Percentiles rank a stretch among this genome's conserved stretches.
Evolutionary conservation across 2,888 invertebrate genomes (phyloP).

Genomic region (Heteropelma amictum): DNA sequence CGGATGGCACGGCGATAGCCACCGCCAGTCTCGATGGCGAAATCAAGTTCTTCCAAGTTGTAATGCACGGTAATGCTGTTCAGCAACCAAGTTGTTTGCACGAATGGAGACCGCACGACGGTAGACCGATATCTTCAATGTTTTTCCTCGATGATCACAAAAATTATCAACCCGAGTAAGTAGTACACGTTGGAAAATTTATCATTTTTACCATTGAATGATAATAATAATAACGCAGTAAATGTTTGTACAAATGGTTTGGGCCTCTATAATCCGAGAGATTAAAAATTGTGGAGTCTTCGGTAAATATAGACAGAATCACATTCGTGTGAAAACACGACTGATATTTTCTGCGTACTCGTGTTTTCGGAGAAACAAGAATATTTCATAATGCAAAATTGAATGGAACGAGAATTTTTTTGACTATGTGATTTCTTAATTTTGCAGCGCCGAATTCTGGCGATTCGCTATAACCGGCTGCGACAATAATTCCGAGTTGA

Average conservation of each 20-base stretch:
- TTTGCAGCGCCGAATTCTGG: constrained; percentile 89
- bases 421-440: not conserved
- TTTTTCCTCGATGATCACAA: constrained; percentile 96
- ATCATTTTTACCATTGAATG: not conserved
- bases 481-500: constrained; percentile 92
- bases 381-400: too few species aligned
- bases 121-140: constrained; percentile 91
- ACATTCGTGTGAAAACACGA: too few species aligned
- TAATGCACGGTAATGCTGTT: constrained; percentile 81
- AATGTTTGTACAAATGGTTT: too few species aligned
- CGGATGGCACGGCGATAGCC: constrained; percentile 96
- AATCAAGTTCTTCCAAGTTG: constrained; percentile 95
- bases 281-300: too few species aligned
- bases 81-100: constrained; percentile 89
- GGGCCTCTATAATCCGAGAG: too few species aligned
- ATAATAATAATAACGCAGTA: not conserved
- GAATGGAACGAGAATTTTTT: too few species aligned
- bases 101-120: constrained; percentile 95
- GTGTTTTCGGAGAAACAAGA: not conserved
- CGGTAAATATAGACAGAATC: too few species aligned
- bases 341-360: too few species aligned
- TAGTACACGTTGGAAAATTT: not conserved
- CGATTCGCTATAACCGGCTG: constrained; percentile 96
- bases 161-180: constrained; percentile 87
- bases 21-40: constrained; percentile 93